A percentile compares a stretch with the other conserved stretches of the same genome.
phyloP scores from a whole-genome alignment of 2,888 invertebrate genomes.

The Sarcophaga carnaria region DNA sequence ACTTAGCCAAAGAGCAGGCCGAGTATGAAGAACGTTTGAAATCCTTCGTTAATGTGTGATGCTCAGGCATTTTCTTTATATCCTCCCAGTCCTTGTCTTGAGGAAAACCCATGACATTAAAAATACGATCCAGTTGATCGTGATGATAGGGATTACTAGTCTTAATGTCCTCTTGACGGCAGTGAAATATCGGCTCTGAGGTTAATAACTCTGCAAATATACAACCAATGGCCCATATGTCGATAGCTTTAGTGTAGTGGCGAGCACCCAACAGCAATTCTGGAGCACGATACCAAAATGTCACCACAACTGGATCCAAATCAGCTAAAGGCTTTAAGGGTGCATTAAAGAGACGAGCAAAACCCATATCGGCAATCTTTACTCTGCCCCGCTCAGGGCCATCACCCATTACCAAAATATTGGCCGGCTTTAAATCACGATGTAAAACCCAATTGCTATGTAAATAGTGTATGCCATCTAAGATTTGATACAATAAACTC shows the following conservation, averaged over 20 bases:
- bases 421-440: constrained; percentile 99
- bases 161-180: constrained; percentile 99
- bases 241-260: constrained; percentile 99
- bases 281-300: constrained; percentile 99
- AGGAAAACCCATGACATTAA: constrained; percentile 99
- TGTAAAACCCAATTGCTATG: constrained; percentile 99
- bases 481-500: constrained; percentile 97
- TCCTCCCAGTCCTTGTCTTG: constrained; percentile 99
- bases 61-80: constrained; percentile 99
- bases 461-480: constrained; percentile 99
- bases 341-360: constrained; percentile 98
- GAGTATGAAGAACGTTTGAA: constrained; percentile 95
- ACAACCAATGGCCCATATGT: constrained; percentile 99
- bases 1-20: constrained; percentile 94
- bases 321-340: constrained; percentile 98
- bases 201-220: constrained; percentile 99
- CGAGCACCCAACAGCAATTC: constrained; percentile 96
- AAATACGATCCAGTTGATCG: constrained; percentile 98
- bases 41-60: constrained; percentile 96
- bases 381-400: constrained; percentile 97
- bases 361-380: constrained; percentile 99
- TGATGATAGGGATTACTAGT: constrained; percentile 99
- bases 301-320: constrained; percentile 99
- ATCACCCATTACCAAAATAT: constrained; percentile 99
- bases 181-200: constrained; percentile 99